phyloP scores from a whole-genome alignment of 2,113 vertebrate species.

The Brevimyrus niger region DNA sequence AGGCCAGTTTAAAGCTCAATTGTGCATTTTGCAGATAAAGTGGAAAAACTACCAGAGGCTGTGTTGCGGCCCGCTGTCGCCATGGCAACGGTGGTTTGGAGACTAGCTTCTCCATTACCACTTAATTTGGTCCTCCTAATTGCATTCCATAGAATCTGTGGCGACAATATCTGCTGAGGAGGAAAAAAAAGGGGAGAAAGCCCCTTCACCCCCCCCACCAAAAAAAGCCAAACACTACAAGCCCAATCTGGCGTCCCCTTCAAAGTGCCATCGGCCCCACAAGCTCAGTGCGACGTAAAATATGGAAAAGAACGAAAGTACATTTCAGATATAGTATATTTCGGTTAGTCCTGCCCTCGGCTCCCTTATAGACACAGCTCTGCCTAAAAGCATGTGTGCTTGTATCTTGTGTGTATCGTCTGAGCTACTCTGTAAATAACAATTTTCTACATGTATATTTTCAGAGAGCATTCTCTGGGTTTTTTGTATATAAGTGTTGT shows the following conservation, averaged over 20 bases:
- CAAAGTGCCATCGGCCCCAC: constrained; percentile 74
- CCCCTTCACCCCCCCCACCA: constrained; percentile 33
- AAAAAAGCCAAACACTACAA: constrained; percentile 14
- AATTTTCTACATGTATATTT: neutral
- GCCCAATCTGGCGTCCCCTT: constrained; percentile 24
- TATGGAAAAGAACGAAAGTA: constrained; percentile 62
- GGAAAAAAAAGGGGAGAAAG: constrained; percentile 17
- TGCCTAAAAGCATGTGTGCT: neutral
- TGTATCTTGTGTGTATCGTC: neutral
- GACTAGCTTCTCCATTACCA: constrained; percentile 90
- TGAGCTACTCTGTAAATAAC: neutral
- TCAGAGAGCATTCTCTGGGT: neutral
- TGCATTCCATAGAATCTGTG: constrained; percentile 90
- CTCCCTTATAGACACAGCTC: constrained; percentile 43
- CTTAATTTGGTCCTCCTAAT: constrained; percentile 93
- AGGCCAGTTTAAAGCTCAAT: constrained; percentile 90
- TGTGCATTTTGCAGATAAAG: constrained; percentile 95
- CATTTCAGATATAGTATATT: constrained; percentile 81
- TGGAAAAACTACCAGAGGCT: constrained; percentile 88
- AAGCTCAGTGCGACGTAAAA: constrained; percentile 81
- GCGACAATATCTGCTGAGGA: constrained; percentile 82
- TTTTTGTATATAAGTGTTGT: neutral
- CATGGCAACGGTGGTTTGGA: constrained; percentile 87
- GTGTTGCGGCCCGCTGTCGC: constrained; percentile 86
- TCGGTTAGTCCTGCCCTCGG: constrained; percentile 60